A percentile compares a stretch with the other conserved stretches of the same genome.
Conservation (phyloP, 2,888 invertebrate genomes). For the Melikaiella ostensackeni region DNA sequence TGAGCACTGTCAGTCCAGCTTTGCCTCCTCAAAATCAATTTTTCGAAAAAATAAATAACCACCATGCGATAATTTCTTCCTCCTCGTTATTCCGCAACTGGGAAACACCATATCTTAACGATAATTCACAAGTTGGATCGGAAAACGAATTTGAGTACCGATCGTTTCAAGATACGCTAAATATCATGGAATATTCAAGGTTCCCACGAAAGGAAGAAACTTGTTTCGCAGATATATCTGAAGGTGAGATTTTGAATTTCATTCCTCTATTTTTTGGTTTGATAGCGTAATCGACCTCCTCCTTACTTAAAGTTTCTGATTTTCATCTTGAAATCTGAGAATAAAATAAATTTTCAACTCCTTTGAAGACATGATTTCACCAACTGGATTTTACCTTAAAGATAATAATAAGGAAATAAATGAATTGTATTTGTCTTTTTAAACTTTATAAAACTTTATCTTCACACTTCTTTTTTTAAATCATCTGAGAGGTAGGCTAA, state of each 20-base stretch:
- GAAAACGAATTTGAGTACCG: slow-evolving; percentile 51
- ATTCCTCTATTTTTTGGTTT: neutral
- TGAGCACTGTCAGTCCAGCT: slow-evolving; percentile 4
- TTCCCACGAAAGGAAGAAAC: slow-evolving; percentile 49
- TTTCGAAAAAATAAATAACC: slow-evolving; percentile 50
- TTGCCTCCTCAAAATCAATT: slow-evolving; percentile 42
- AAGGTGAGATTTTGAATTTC: slow-evolving; percentile 46
- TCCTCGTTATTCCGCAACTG: slow-evolving; percentile 59
- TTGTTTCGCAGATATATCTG: slow-evolving; percentile 21
- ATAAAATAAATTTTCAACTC: too few relatives aligned
- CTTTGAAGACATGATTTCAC: too few relatives aligned
- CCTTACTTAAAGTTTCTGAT: too few relatives aligned
- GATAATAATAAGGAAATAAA: too few relatives aligned
- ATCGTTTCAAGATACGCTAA: slow-evolving; percentile 45
- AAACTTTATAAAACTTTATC: neutral
- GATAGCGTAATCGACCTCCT: too few relatives aligned
- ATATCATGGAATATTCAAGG: slow-evolving; percentile 35
- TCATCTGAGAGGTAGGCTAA: neutral
- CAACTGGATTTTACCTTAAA: too few relatives aligned
- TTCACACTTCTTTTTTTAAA: neutral
- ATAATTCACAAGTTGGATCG: slow-evolving; percentile 16
- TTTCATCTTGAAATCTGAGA: too few relatives aligned
- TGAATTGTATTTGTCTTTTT: neutral
- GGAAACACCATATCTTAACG: slow-evolving; percentile 59
- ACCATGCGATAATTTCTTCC: slow-evolving; percentile 43